Evolutionary conservation across 2,888 invertebrate genomes (phyloP).

Genomic region (Stenchaetothrips biformis): DNA sequence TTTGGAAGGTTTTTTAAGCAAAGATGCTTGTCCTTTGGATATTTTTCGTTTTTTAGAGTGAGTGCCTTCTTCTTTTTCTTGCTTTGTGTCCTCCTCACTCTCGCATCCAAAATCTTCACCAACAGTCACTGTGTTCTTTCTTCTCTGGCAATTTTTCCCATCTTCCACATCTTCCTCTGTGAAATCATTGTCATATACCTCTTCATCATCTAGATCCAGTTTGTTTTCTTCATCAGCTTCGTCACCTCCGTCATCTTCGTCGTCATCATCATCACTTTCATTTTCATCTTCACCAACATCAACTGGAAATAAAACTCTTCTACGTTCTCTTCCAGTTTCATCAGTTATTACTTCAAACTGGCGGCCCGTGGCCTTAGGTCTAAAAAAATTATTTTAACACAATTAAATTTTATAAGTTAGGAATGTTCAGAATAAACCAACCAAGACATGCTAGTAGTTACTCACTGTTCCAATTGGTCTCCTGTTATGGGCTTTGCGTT

Average conservation of each 20-base stretch:
- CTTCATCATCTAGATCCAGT: constrained; percentile 39
- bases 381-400: constrained; percentile 28
- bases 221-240: constrained; percentile 38
- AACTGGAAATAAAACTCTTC: constrained; percentile 53
- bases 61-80: not conserved
- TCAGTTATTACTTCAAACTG: constrained; percentile 40
- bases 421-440: not conserved
- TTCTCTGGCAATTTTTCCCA: constrained; percentile 32
- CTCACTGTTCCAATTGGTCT: constrained; percentile 54
- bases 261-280: constrained; percentile 40
- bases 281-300: constrained; percentile 43
- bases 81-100: constrained; percentile 16
- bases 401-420: not conserved
- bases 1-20: not conserved
- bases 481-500: constrained; percentile 69
- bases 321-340: constrained; percentile 49
- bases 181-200: constrained; percentile 43
- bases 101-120: constrained; percentile 46
- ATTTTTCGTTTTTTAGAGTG: constrained; percentile 14
- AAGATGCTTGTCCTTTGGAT: not conserved
- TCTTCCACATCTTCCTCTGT: constrained; percentile 40
- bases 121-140: constrained; percentile 38
- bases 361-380: not conserved
- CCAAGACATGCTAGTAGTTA: constrained; percentile 21
- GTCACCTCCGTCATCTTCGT: constrained; percentile 45